Evolutionary conservation across 2,797 vertebrate species (phyloP).

Genomic region (Microctenopoma stevenorrisi): DNA sequence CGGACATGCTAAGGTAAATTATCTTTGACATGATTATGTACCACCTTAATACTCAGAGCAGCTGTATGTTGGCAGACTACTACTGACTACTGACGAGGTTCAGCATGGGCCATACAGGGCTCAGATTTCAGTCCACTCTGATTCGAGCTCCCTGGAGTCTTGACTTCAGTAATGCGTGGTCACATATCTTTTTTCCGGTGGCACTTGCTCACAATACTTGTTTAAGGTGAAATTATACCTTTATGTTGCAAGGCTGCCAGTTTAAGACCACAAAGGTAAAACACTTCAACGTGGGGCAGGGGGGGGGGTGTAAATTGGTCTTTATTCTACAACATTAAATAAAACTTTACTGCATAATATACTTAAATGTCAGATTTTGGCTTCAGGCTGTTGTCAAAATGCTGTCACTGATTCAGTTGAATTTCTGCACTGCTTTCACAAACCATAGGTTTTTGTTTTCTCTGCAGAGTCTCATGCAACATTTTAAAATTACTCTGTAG

Average conservation of each 20-base stretch:
- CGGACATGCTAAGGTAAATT: constrained; percentile 91
- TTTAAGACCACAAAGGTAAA: too few relatives aligned
- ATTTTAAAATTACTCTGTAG: too few relatives aligned
- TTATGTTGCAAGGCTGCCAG: not conserved
- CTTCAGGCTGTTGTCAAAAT: too few relatives aligned
- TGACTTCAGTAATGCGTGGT: not conserved
- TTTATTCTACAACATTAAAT: too few relatives aligned
- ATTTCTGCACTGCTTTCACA: too few relatives aligned
- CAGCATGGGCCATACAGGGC: not conserved
- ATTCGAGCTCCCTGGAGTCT: not conserved
- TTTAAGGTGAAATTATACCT: not conserved
- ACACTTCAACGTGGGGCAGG: too few relatives aligned
- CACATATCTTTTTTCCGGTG: constrained; percentile 21
- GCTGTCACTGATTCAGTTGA: too few relatives aligned
- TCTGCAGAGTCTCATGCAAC: too few relatives aligned
- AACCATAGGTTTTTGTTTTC: too few relatives aligned
- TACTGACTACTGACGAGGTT: not conserved
- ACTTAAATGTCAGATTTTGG: too few relatives aligned
- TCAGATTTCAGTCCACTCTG: constrained; percentile 14
- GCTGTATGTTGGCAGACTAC: not conserved
- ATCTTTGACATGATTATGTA: fast-evolving
- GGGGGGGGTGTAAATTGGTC: too few relatives aligned
- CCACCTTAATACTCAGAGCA: not conserved
- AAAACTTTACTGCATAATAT: too few relatives aligned
- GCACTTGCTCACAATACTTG: not conserved